These are phyloP conservation scores for Stigmatopora argus DNA, from an alignment of 2,113 vertebrate species.

Conservation along the genomic window DNA sequence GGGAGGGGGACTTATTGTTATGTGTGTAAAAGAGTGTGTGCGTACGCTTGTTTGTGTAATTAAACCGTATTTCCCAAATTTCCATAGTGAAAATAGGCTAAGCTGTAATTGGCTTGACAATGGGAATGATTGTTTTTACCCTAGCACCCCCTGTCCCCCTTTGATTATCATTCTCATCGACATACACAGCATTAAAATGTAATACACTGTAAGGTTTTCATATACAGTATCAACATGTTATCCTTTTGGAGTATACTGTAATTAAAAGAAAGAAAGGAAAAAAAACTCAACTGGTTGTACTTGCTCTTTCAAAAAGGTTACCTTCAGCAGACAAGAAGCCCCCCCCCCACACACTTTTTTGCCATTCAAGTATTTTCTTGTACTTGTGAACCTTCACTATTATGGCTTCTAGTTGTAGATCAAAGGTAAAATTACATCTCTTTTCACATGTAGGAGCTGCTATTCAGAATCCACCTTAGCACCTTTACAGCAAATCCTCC, in stretches of 20 bases:
- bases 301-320: conserved; percentile 41
- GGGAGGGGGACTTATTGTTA: conserved; percentile 26
- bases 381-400: conserved; percentile 44
- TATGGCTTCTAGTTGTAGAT: conserved; percentile 46
- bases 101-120: conserved; percentile 69
- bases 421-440: conserved; percentile 59
- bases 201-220: conserved; percentile 3
- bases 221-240: neutral
- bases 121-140: conserved; percentile 47
- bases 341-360: conserved; percentile 7
- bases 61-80: conserved; percentile 45
- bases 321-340: conserved; percentile 23
- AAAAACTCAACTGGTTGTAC: conserved; percentile 27
- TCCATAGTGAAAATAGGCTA: conserved; percentile 53
- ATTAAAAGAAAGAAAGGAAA: conserved; percentile 7
- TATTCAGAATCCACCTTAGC: conserved; percentile 45
- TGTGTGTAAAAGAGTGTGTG: conserved; percentile 28
- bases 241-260: conserved; percentile 8
- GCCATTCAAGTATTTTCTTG: conserved; percentile 44
- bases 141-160: neutral
- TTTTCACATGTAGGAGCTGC: conserved; percentile 51
- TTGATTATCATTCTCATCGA: conserved; percentile 26
- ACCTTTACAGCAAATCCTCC: conserved; percentile 29
- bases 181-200: conserved; percentile 30
- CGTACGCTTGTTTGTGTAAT: conserved; percentile 58